These are phyloP conservation scores for Saccostrea echinata DNA, from an alignment of 1,140 invertebrate species.

Conservation along the genomic window DNA sequence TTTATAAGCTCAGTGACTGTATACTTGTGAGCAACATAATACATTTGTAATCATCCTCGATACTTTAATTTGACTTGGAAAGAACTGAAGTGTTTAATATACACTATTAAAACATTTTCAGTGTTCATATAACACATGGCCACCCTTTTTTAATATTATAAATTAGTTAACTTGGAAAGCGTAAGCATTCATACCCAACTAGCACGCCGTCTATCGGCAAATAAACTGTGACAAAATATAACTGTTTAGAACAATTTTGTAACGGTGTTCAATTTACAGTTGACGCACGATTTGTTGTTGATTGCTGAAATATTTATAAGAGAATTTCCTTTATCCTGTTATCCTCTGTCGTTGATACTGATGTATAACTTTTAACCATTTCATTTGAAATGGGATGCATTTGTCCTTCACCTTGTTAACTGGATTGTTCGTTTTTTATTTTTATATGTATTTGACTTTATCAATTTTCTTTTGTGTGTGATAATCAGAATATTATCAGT, in stretches of 20 bases:
- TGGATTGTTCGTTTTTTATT: conserved; percentile 33
- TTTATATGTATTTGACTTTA: conserved; percentile 19
- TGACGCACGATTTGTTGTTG: neutral
- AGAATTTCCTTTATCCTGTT: neutral
- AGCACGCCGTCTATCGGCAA: neutral
- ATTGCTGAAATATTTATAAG: conserved; percentile 32
- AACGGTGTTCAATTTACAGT: neutral
- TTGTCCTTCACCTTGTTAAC: conserved; percentile 7
- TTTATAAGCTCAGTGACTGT: neutral
- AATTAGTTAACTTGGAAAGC: too few species aligned
- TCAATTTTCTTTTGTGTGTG: conserved; percentile 9
- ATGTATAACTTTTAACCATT: neutral
- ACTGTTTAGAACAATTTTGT: neutral
- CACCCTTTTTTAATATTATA: too few species aligned
- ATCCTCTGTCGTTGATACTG: neutral
- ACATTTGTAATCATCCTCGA: neutral
- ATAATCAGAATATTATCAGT: neutral
- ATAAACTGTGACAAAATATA: neutral
- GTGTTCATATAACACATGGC: too few species aligned
- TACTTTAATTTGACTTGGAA: too few species aligned
- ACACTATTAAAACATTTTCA: too few species aligned
- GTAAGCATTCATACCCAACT: too few species aligned
- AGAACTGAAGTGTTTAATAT: too few species aligned
- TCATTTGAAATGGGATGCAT: neutral
- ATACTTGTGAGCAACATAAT: neutral